A percentile compares a stretch with the other conserved stretches of the same genome.
Conservation (phyloP, 2,113 vertebrate species). For the Burhinus bistriatus region DNA sequence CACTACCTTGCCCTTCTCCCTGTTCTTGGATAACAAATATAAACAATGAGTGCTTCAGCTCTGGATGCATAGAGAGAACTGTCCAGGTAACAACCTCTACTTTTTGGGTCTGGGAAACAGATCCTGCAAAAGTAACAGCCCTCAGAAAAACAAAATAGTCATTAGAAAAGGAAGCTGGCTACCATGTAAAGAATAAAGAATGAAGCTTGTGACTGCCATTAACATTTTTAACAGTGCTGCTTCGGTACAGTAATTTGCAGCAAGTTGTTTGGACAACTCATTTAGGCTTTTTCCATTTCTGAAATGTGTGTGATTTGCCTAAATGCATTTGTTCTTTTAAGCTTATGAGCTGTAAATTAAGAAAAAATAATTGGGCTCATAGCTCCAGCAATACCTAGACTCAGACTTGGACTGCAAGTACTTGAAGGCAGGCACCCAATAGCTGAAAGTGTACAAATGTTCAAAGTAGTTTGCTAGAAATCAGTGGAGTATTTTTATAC, state of each 20-base stretch:
- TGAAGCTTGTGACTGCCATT: background rate
- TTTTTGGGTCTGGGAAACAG: background rate
- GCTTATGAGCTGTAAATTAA: background rate
- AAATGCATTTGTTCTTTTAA: background rate
- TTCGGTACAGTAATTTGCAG: background rate
- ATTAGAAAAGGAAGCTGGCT: background rate
- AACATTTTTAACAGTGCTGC: background rate
- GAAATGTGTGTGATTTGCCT: background rate
- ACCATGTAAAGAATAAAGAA: background rate
- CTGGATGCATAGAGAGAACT: background rate
- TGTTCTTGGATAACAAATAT: background rate
- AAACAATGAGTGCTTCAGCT: background rate
- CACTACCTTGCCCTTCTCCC: background rate
- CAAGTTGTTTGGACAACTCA: background rate
- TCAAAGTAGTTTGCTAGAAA: background rate
- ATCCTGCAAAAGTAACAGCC: background rate
- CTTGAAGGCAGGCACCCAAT: background rate
- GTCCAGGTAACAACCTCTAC: background rate
- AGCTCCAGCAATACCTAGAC: background rate
- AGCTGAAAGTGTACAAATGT: background rate
- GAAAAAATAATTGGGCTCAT: background rate
- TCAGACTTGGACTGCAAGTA: background rate
- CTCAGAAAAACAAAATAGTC: background rate
- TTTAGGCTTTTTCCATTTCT: background rate
- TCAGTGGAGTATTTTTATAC: background rate